Evolutionary conservation across 2,888 invertebrate genomes (phyloP), one percentile per base, ranked within the genome.

Genomic region (Neoitamus cyanurus): DNA sequence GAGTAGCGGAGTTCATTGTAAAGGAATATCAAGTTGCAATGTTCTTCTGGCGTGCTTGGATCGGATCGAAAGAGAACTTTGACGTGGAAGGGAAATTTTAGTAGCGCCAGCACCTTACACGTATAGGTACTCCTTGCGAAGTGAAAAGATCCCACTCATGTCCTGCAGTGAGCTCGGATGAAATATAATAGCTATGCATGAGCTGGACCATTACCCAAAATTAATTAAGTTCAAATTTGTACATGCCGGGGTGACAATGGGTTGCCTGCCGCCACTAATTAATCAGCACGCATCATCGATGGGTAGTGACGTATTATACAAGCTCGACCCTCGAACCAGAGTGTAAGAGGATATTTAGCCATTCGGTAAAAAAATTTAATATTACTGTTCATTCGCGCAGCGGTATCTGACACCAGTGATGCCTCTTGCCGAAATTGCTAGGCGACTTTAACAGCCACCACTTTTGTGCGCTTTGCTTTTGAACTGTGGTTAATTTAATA

Each of bases 191-290:
- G 28, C 69, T 58, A 82, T 69, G 69, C 37, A 82, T 82, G 82
- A 82, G 69, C 69, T 82, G 69, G 68, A 82, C 68, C 82, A 82
- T 82, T 69, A 82, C 82, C 82, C 82, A 68, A 82, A 82, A 82
- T 82, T 82, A 82, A 82, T 82, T 82, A 82, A 69, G 68, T 82
- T 69, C 69, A 69, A 69, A 82, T 82, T 82, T 69, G 69, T 37
- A 30, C 15, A 82, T 15, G 78, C 31, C 9, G 58, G 58, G 78
- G 78, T 80, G 58, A 80, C 69, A 82, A 69, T 15, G 30, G 68
- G 36, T n/a, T 75, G 13, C 36, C 36, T 20, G 42, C 25, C 36
- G 68, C 48, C 82, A 69, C 69, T 82, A 82, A 82, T 82, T 82
- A 82, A 69, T 69, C 68, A 68, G 20, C 25, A 58, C 58, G 58